Evolutionary conservation across 2,797 vertebrate species (phyloP).

Genomic region (Sebastes goodei): DNA sequence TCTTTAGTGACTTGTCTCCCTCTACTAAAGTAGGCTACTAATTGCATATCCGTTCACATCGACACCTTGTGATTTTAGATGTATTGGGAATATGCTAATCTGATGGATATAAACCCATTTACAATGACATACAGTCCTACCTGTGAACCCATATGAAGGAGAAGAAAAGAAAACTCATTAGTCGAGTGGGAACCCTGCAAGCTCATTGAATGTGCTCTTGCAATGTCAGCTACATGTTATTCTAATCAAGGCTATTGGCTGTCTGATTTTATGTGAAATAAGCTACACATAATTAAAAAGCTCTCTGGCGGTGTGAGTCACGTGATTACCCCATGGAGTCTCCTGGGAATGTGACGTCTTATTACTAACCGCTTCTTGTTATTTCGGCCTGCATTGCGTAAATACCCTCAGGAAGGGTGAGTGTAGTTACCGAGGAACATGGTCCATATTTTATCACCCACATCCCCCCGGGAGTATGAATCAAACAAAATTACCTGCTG

Average conservation of each 20-base stretch:
- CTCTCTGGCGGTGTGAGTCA: conserved; percentile 3
- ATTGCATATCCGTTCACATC: background rate
- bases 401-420: background rate
- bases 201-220: conserved; percentile 8
- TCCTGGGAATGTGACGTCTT: background rate
- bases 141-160: background rate
- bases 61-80: background rate
- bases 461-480: background rate
- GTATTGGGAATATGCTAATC: background rate
- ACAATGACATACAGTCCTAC: background rate
- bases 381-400: background rate
- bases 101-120: background rate
- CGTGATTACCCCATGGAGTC: conserved; percentile 12
- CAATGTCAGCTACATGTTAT: conserved; percentile 26
- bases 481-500: background rate
- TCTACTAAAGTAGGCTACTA: background rate
- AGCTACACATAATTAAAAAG: conserved; percentile 21
- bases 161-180: background rate
- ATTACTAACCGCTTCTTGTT: background rate
- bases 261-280: conserved; percentile 4
- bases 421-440: background rate
- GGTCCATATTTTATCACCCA: background rate
- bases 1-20: background rate
- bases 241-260: conserved; percentile 20
- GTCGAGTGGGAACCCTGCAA: conserved; percentile 3